phyloP scores from a whole-genome alignment of 2,113 vertebrate species.

The Leptobrachium ailaonicum region DNA sequence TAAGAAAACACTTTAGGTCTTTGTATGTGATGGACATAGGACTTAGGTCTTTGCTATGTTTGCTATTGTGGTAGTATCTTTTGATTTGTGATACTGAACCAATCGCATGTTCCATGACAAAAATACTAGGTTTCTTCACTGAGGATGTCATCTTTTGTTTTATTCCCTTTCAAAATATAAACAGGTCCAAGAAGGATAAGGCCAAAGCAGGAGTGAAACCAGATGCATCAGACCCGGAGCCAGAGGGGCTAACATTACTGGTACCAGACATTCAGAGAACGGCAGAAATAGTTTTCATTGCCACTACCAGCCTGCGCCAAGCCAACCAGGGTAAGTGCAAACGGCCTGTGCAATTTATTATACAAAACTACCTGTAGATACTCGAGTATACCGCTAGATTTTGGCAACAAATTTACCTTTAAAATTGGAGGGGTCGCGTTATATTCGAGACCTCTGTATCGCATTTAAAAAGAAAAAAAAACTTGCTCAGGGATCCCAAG shows the following conservation, averaged over 20 bases:
- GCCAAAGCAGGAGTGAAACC: conserved; percentile 89
- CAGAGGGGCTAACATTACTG: conserved; percentile 91
- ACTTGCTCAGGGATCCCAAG: too few species aligned
- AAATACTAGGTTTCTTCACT: neutral
- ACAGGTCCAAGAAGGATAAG: conserved; percentile 97
- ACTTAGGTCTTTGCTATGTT: too few species aligned
- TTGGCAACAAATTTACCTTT: too few species aligned
- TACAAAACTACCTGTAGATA: too few species aligned
- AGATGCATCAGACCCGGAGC: conserved; percentile 90
- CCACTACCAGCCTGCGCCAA: conserved; percentile 89
- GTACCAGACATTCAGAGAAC: conserved; percentile 97
- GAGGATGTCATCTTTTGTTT: conserved; percentile 19
- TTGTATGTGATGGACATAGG: too few species aligned
- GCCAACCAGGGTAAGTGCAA: conserved; percentile 84
- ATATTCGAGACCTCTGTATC: too few species aligned
- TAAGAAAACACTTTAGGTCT: too few species aligned
- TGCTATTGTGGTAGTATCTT: neutral
- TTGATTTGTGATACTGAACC: neutral
- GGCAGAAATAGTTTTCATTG: conserved; percentile 89
- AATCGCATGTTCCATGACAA: neutral
- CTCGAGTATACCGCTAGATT: too few species aligned
- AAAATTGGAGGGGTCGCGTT: too few species aligned
- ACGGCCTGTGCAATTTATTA: neutral
- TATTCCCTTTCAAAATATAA: conserved; percentile 10
- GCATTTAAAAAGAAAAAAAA: too few species aligned